These are phyloP conservation scores for Acrobasis consociella DNA, from an alignment of 2,888 invertebrate genomes.

Conservation along the genomic window DNA sequence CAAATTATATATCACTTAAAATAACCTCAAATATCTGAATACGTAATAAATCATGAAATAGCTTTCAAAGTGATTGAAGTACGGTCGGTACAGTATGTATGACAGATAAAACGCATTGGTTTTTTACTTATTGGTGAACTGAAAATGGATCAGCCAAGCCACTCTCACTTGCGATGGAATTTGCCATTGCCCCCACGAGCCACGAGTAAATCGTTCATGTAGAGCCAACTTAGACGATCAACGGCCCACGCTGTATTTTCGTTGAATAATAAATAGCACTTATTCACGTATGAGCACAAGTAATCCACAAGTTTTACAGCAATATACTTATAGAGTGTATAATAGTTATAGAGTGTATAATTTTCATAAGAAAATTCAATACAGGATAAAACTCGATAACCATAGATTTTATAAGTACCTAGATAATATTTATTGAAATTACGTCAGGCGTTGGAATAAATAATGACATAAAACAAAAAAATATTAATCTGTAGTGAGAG, in stretches of 20 bases:
- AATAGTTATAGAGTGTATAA: no score
- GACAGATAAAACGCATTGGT: constrained; percentile 2
- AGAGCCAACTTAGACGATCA: constrained; percentile 45
- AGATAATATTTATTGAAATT: no score
- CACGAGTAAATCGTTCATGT: constrained; percentile 39
- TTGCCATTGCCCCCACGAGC: constrained; percentile 39
- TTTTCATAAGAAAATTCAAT: no score
- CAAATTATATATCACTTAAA: neutral
- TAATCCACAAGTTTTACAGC: neutral
- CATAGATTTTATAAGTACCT: no score
- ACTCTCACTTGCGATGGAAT: constrained; percentile 59
- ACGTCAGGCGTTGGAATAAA: no score
- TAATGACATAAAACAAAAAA: no score
- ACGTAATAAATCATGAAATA: neutral
- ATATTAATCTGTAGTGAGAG: no score
- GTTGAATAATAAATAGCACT: neutral
- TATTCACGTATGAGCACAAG: constrained; percentile 2
- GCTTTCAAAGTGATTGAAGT: neutral
- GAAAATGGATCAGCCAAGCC: constrained; percentile 37
- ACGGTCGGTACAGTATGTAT: neutral
- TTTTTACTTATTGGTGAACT: constrained; percentile 21
- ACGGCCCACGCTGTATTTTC: constrained; percentile 42
- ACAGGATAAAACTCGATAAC: no score
- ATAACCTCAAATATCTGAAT: neutral
- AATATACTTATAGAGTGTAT: no score